Evolutionary conservation across 2,113 vertebrate genomes (phyloP).

Genomic region (Sarotherodon lohbergeri): DNA sequence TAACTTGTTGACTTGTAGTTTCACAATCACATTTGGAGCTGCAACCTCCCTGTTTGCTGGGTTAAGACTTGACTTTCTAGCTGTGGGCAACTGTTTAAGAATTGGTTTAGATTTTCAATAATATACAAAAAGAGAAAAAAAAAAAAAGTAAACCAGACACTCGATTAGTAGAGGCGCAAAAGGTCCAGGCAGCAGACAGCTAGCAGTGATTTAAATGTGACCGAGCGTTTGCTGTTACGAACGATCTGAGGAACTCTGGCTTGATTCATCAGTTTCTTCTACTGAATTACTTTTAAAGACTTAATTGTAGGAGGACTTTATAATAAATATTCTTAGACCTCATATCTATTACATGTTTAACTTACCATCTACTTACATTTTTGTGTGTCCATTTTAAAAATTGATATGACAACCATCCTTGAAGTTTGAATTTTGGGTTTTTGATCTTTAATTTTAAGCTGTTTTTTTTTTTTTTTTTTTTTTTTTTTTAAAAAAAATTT

Average conservation of each 20-base stretch:
- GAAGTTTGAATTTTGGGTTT: background rate
- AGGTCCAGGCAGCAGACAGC: background rate
- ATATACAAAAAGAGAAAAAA: background rate
- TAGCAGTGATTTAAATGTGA: background rate
- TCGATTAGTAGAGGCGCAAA: rapidly evolving
- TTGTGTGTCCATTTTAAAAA: background rate
- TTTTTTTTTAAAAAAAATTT: too few species aligned
- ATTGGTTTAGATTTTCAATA: background rate
- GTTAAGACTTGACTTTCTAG: background rate
- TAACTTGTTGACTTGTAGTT: background rate
- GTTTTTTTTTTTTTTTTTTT: background rate
- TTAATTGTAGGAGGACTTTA: background rate
- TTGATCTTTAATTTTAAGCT: background rate
- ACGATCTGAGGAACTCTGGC: background rate
- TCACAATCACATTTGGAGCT: background rate
- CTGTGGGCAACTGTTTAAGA: background rate
- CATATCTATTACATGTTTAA: background rate
- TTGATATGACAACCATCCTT: background rate
- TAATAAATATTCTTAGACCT: background rate
- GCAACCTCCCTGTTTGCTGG: background rate
- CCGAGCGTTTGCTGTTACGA: background rate
- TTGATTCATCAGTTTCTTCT: background rate
- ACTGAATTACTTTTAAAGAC: too few species aligned
- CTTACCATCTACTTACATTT: background rate
- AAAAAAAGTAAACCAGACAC: background rate